phyloP scores from a whole-genome alignment of 2,797 vertebrate species.

The Rhynchotus rufescens region DNA sequence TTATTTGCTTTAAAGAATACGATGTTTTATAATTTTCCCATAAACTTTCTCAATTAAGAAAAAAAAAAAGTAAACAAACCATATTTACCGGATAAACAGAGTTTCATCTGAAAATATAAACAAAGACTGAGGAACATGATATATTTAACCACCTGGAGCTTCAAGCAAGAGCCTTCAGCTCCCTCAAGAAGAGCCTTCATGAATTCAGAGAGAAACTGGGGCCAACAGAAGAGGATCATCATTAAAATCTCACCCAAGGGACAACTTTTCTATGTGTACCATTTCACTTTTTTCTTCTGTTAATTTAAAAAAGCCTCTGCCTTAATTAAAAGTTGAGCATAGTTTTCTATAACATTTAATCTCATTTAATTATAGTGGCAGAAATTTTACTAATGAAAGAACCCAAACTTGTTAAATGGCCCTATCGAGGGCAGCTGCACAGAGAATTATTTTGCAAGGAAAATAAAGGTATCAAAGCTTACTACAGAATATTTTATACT shows the following conservation, averaged over 20 bases:
- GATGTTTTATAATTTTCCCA: not conserved
- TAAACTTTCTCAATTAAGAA: too few relatives aligned
- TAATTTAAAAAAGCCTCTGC: not conserved
- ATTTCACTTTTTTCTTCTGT: not conserved
- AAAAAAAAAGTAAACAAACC: not conserved
- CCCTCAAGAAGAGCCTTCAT: not conserved
- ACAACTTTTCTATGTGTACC: not conserved
- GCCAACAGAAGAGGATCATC: not conserved
- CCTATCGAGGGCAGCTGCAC: too few relatives aligned
- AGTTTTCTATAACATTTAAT: not conserved
- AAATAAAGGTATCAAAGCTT: not conserved
- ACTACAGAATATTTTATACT: not conserved
- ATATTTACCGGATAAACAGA: not conserved
- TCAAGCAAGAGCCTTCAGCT: not conserved
- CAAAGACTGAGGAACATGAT: not conserved
- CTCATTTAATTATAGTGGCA: not conserved
- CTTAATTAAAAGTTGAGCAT: not conserved
- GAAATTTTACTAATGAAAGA: not conserved
- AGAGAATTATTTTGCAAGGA: not conserved
- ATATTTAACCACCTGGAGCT: not conserved
- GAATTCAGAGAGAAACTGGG: not conserved
- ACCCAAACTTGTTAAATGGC: not conserved
- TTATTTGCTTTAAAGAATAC: not conserved
- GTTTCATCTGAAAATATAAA: not conserved
- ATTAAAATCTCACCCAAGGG: not conserved